Percentiles rank a stretch among this genome's conserved stretches.
Conservation (phyloP, 2,888 invertebrate genomes). For the Cosmia pyralina region DNA sequence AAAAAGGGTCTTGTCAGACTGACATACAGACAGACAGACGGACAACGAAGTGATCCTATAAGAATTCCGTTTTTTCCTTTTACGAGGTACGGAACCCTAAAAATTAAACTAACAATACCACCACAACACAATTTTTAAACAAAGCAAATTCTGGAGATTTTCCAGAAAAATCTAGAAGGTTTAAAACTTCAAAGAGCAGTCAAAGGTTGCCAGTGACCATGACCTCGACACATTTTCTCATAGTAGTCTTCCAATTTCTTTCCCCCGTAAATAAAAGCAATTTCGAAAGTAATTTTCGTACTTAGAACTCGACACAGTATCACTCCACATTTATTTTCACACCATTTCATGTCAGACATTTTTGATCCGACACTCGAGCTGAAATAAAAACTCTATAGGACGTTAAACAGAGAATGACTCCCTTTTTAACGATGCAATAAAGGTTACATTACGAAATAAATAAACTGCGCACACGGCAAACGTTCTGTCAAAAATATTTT, state of each 20-base stretch:
- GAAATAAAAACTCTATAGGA: conserved; percentile 52
- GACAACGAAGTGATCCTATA: too few species aligned
- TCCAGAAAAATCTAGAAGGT: neutral
- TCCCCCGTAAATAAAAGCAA: conserved; percentile 8
- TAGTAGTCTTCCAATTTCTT: neutral
- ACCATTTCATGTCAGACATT: conserved; percentile 29
- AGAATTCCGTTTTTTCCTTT: too few species aligned
- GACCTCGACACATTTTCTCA: conserved; percentile 4
- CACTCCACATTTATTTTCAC: conserved; percentile 38
- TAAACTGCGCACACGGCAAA: conserved; percentile 28
- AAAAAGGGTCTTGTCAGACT: too few species aligned
- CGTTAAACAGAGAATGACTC: conserved; percentile 45
- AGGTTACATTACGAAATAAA: conserved; percentile 49
- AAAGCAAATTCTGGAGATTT: neutral
- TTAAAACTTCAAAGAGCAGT: neutral
- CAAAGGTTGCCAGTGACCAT: neutral
- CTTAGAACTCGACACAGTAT: conserved; percentile 22
- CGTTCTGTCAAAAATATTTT: conserved; percentile 30
- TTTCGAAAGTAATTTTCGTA: conserved; percentile 9
- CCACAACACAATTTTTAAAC: neutral
- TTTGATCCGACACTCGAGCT: conserved; percentile 46
- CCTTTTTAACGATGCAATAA: conserved; percentile 61
- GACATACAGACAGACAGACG: too few species aligned
- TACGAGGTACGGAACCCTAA: neutral
- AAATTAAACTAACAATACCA: neutral